Percentiles rank a stretch among this genome's conserved stretches.
phyloP scores from a whole-genome alignment of 1,140 invertebrate genomes.

The Triops cancriformis region DNA sequence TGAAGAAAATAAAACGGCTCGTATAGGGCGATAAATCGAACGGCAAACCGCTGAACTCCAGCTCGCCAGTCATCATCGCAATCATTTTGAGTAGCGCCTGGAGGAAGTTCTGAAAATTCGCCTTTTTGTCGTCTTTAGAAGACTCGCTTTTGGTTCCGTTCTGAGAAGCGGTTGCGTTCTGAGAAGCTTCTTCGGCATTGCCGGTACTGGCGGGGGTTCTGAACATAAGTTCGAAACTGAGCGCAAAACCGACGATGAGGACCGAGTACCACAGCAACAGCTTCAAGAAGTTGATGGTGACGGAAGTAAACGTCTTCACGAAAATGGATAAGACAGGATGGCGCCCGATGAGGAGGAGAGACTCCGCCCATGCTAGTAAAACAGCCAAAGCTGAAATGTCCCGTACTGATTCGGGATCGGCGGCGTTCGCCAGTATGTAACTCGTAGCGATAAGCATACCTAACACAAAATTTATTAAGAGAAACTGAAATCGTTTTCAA shows the following conservation, averaged over 20 bases:
- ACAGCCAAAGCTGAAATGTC: constrained; percentile 53
- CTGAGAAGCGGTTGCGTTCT: neutral
- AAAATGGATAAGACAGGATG: constrained; percentile 61
- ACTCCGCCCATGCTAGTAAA: constrained; percentile 60
- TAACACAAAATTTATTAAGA: constrained; percentile 33
- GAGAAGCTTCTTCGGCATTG: neutral
- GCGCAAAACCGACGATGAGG: constrained; percentile 65
- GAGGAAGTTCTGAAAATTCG: constrained; percentile 53
- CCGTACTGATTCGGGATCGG: constrained; percentile 46
- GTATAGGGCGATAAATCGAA: constrained; percentile 54
- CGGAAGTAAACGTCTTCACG: constrained; percentile 66
- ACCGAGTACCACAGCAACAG: constrained; percentile 68
- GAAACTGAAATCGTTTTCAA: no score
- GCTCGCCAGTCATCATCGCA: constrained; percentile 74
- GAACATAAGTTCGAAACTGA: constrained; percentile 61
- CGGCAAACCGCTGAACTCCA: constrained; percentile 65
- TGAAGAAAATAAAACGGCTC: constrained; percentile 61
- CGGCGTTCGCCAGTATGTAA: constrained; percentile 45
- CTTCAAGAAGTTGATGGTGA: constrained; percentile 66
- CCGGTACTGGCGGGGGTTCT: neutral
- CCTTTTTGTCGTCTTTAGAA: constrained; percentile 34
- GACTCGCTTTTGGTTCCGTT: neutral
- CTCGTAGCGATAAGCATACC: constrained; percentile 51
- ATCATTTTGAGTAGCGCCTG: constrained; percentile 66
- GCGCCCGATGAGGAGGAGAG: constrained; percentile 66